Base-by-base conservation (phyloP, 2,113 vertebrate genomes). In the Lota lota region DNA sequence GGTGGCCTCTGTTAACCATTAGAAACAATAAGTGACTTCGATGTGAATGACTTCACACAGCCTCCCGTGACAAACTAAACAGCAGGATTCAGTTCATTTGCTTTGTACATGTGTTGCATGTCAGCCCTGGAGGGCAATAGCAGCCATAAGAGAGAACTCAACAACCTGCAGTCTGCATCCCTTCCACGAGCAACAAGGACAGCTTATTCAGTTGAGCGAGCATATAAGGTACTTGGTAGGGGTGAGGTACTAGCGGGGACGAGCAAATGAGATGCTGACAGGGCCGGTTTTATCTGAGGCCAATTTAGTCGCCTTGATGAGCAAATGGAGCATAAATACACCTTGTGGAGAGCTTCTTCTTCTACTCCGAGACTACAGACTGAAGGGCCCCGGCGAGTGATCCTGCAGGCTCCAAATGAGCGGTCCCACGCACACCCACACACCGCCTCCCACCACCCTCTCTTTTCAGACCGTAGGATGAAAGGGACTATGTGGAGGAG, bases 301-400 rank as follows among this genome's bases (percentile, higher is more conserved):
- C 66, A 73, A 81, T 75, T 79, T 61, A 74, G 68, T 69, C 56
- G 67, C 81, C 65, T 79, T 79, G 67, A 77, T 81, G 65, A 77
- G 58, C 62, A 61, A 70, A 67, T 54, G 8, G 54, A 68, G 63
- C 77, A 71, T 63, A 72, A 81, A 75, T 70, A 22, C 54, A 79
- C 71, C 63, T 67, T 36, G 65, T 64, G 75, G 70, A 79, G 62
- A 0, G 0, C 20, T 18, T 57, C 22, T 17, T 67, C 40, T 18
- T 47, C 40, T 7, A 11, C 40, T 47, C 15, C 16, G 16, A 17
- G 40, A 78, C 60, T 60, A 40, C 62, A 72, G 58, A 69, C 63
- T 24, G 61, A 16, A 72, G 54, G 68, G 70, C 14, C 61, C 66
- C 58, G 47, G 22, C 21, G 40, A 47, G 22, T 22, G 21, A 61